These are phyloP conservation scores for Nesometra sesokonis DNA, from an alignment of 35 echinoderm and acorn worm genomes.

Conservation along the genomic window DNA sequence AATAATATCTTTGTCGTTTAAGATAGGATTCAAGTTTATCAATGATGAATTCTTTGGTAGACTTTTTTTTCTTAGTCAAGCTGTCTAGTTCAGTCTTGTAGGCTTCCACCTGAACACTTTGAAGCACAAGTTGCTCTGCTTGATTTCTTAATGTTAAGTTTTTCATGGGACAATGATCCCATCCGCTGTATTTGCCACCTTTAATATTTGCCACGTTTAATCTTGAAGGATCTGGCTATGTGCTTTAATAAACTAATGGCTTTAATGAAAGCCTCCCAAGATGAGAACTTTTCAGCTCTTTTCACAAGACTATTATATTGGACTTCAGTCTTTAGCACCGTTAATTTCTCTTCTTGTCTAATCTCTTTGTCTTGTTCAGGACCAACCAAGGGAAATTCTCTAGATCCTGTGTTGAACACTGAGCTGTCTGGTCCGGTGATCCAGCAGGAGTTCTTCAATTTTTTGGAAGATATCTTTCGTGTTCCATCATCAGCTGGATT, in stretches of 20 bases:
- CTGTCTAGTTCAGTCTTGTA: not conserved
- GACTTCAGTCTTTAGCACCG: not conserved
- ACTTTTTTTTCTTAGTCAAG: not conserved
- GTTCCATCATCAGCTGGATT: not conserved
- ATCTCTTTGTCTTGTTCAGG: constrained; percentile 9
- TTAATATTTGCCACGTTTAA: not conserved
- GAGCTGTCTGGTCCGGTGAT: not conserved
- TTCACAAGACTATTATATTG: not conserved
- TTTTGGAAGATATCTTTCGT: not conserved
- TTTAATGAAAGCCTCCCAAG: not conserved
- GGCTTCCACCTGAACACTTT: not conserved
- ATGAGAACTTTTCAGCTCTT: too few relatives aligned
- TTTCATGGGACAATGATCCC: not conserved
- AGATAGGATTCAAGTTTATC: not conserved
- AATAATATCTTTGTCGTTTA: not conserved
- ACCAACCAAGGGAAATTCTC: constrained; percentile 5
- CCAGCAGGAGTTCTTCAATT: not conserved
- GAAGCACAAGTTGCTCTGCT: not conserved
- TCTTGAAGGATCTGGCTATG: not conserved
- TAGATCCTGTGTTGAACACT: not conserved
- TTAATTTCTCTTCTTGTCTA: not conserved
- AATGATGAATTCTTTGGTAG: not conserved
- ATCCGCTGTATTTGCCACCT: not conserved
- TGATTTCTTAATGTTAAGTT: not conserved
- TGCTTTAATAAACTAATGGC: not conserved